These are phyloP conservation scores for Xerus inauris DNA, from an alignment of 2,113 vertebrate genomes.

Conservation along the genomic window DNA sequence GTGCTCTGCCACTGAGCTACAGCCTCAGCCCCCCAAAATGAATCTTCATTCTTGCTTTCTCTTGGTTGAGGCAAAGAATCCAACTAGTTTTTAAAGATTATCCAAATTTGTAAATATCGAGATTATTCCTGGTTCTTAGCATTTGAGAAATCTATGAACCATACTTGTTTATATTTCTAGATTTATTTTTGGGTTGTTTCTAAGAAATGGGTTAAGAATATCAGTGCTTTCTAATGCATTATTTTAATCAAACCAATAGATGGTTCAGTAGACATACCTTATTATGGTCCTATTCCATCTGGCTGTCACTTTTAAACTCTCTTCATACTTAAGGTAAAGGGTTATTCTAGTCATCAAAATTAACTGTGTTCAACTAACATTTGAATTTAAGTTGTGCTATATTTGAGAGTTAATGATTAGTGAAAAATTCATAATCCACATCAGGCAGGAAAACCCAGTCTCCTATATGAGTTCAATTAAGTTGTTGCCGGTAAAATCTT, in stretches of 20 bases:
- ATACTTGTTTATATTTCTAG: constrained; percentile 14
- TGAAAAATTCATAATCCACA: constrained; percentile 47
- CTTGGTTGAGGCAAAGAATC: no score
- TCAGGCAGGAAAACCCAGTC: neutral
- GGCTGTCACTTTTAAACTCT: constrained; percentile 42
- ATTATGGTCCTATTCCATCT: neutral
- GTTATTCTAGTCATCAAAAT: constrained; percentile 28
- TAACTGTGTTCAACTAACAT: neutral
- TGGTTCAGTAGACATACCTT: neutral
- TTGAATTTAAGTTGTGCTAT: neutral
- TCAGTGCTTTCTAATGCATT: constrained; percentile 26
- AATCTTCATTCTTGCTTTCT: neutral
- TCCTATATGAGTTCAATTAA: neutral
- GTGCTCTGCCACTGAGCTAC: no score
- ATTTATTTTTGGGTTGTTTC: constrained; percentile 56
- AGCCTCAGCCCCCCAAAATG: no score
- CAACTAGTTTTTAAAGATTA: neutral
- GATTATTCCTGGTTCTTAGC: constrained; percentile 4
- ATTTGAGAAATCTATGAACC: neutral
- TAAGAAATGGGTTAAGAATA: constrained; percentile 35
- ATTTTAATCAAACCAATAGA: constrained; percentile 47
- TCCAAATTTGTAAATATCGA: neutral
- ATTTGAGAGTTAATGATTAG: constrained; percentile 12
- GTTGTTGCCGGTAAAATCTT: neutral
- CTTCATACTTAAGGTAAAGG: constrained; percentile 35